phyloP scores from a whole-genome alignment of 2,888 invertebrate genomes.

The Metallyticus violacea region DNA sequence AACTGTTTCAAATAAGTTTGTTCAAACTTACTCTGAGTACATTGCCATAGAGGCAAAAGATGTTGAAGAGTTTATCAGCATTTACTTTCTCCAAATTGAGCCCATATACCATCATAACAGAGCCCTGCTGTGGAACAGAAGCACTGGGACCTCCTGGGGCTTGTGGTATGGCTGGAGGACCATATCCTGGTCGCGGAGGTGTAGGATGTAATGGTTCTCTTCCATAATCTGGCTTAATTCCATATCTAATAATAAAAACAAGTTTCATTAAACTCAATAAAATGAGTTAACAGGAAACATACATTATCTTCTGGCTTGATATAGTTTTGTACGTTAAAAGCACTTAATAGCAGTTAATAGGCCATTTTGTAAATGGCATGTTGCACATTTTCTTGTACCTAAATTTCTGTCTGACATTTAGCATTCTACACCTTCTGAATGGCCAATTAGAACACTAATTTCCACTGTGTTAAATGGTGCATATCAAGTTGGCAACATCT shows the following conservation, averaged over 20 bases:
- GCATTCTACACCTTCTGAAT: too few species aligned
- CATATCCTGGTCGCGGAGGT: conserved; percentile 40
- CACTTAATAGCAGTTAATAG: too few species aligned
- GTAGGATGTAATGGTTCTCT: conserved; percentile 34
- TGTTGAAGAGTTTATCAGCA: conserved; percentile 93
- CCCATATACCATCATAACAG: conserved; percentile 98
- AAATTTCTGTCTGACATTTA: too few species aligned
- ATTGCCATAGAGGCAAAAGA: conserved; percentile 98
- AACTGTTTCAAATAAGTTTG: too few species aligned
- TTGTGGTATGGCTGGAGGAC: conserved; percentile 57
- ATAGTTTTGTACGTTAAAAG: too few species aligned
- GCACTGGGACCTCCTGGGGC: conserved; percentile 43
- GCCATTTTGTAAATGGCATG: too few species aligned
- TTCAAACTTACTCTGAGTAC: conserved; percentile 79
- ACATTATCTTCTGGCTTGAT: too few species aligned
- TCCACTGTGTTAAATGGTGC: too few species aligned
- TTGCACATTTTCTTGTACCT: too few species aligned
- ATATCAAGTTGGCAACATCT: too few species aligned
- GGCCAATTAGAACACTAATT: too few species aligned
- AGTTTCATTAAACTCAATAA: neutral
- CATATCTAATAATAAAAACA: conserved; percentile 20
- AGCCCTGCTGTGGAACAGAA: conserved; percentile 58
- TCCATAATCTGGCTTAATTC: conserved; percentile 34
- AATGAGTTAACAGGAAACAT: too few species aligned
- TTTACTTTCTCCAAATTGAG: conserved; percentile 91